Evolutionary conservation across 2,797 vertebrate genomes (phyloP), one percentile per base, ranked within the genome.

Genomic region (Setipinna tenuifilis): DNA sequence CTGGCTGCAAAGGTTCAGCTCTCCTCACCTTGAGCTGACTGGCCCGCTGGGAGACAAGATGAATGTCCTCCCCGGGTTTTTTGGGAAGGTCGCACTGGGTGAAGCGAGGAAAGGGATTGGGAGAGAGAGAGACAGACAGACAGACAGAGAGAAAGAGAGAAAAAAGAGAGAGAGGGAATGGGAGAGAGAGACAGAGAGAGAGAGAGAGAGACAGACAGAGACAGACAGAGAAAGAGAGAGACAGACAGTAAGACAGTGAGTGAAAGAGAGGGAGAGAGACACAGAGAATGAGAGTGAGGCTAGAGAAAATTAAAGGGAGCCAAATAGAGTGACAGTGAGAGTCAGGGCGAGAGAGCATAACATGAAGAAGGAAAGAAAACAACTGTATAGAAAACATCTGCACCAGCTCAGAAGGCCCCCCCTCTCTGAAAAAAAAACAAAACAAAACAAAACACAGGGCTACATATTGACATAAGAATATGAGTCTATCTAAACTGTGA

Each of bases 11-110:
- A 87, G 84, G 86, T 86, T 89, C 87, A 90, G 82, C 87, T 85
- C 71, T 85, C 87, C 90, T 94, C 90, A 93, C 92, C 92, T 92
- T 94, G 90, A 92, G 90, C 88, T 90, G 62, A 82, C 86, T 89
- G 90, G 85, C 90, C 93, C 91, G 88, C 84, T 87, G 90, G 91
- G 91, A 88, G 81, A 71, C 44, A 68, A 93, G 91, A 94, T 94
- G 91, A 92, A 94, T 93, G 92, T 92, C 86, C 89, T 90, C 90
- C 88, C 82, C 86, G 50, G 83, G 14, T 83, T 82, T 86, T 85
- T 78, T 80, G 58, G 46, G 78, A 85, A 89, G 88, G 87, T 89
- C 85, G 82, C 86, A 78, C 82, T 82, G 86, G 85, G 80, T 35
- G 16, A 83, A 16, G 58, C 41, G 21, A 54, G 44, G 46, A 50